Base-by-base conservation (phyloP, 2,113 vertebrate species). In the Pavo muticus region DNA sequence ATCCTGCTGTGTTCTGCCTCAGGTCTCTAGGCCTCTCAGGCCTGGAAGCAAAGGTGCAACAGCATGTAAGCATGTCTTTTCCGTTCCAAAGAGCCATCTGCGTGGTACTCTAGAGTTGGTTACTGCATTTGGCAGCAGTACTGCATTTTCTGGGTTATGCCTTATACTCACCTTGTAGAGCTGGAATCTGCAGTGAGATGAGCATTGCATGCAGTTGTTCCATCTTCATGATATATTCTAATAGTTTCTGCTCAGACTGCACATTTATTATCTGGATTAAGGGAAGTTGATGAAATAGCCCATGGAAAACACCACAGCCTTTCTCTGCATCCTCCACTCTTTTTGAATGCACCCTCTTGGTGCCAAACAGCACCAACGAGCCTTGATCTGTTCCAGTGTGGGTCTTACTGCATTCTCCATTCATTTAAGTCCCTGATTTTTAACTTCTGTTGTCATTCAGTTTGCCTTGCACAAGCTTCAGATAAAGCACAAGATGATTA, bases 61-160 rank as follows among this genome's bases (percentile, higher is more conserved):
- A 71, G 18, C 30, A 10, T 9, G 6, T 48, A 48, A 42, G 6
- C 2, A 0, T 50, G 30, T 25, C 21, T 40, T 17, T 63, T 61
- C 42, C 60, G 47, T 75, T 84, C 77, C 74, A 84, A 75, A 85
- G 25, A 79, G 57, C 87, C 71, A 84, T 93, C 91, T 95, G 70
- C 61, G 27, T 74, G 14, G 37, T 54, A 45, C 35, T 92, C 52
- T 75, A 32, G 67, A 59, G 57, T 1, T 75, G 42, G 57, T 76
- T 89, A 50, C 52, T 76, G 54, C 63, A 69, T 65, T 81, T 95
- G 93, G 77, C 70, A 89, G 17, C 24, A 64, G 24, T 18, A 37
- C 44, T 72, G 59, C 25, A 76, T 79, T 90, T 73, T 25, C 68
- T 48, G 44, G 30, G 37, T 40, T 60, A 5, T 54, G 42, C 50